These are phyloP conservation scores for Ptychodera flava DNA, from an alignment of 35 echinoderm and acorn worm genomes.

Conservation along the genomic window DNA sequence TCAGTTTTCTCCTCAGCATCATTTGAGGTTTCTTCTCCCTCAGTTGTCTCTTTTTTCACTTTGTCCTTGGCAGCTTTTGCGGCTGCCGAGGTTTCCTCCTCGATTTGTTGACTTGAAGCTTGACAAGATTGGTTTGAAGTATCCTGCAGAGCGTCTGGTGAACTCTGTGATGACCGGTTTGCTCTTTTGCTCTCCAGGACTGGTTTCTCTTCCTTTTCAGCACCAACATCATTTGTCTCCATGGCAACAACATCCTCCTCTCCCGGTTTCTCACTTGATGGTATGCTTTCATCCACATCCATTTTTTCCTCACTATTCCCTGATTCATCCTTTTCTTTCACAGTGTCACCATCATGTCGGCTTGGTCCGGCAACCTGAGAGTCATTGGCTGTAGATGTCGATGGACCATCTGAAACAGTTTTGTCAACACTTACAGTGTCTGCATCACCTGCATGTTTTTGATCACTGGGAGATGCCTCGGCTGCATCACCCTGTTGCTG, in stretches of 20 bases:
- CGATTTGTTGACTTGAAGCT: not conserved
- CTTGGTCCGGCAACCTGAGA: not conserved
- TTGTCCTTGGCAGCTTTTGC: not conserved
- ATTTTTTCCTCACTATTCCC: not conserved
- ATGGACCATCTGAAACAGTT: not conserved
- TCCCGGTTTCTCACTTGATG: not conserved
- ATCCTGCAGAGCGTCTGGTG: not conserved
- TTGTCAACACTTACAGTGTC: not conserved
- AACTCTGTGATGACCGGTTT: not conserved
- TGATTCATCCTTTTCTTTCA: not conserved
- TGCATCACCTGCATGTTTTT: not conserved
- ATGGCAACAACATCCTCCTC: not conserved
- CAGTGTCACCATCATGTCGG: not conserved
- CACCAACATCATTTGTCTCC: not conserved
- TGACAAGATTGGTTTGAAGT: not conserved
- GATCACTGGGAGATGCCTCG: not conserved
- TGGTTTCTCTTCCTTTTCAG: not conserved
- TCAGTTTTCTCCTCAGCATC: not conserved
- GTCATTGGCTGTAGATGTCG: not conserved
- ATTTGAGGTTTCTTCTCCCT: not conserved
- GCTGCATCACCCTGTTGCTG: slow-evolving; percentile 10
- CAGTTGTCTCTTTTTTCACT: not conserved
- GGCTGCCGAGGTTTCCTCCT: not conserved
- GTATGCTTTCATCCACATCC: not conserved
- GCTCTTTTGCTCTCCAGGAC: too few relatives aligned